A percentile compares a stretch with the other conserved stretches of the same genome.
phyloP scores from a whole-genome alignment of 2,113 vertebrate genomes.

The Andinoacara biseriatus region DNA sequence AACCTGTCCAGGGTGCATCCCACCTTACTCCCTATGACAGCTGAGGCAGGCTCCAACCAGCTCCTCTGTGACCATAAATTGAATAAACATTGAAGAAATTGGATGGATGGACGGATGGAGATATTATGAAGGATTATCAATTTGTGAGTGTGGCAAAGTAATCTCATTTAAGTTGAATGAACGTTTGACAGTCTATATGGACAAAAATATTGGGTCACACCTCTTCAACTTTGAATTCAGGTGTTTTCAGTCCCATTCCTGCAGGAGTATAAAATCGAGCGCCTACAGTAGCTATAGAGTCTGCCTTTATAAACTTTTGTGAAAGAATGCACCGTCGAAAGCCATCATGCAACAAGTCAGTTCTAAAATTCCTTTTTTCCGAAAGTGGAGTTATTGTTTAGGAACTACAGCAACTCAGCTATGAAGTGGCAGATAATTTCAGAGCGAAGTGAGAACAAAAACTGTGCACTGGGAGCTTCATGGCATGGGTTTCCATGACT shows the following conservation, averaged over 20 bases:
- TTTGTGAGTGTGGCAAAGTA: background rate
- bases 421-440: background rate
- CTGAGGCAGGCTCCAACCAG: background rate
- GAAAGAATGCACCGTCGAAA: background rate
- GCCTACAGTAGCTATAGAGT: background rate
- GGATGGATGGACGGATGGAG: background rate
- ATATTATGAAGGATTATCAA: background rate
- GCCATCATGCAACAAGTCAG: background rate
- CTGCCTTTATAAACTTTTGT: background rate
- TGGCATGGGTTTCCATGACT: background rate
- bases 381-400: background rate
- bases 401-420: background rate
- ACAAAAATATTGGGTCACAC: too few relatives aligned
- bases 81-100: background rate
- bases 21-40: background rate
- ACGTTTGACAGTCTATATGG: background rate
- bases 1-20: background rate
- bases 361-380: too few relatives aligned
- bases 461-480: fast-evolving
- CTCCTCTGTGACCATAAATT: background rate
- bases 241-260: background rate
- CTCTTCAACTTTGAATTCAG: too few relatives aligned
- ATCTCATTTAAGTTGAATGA: too few relatives aligned
- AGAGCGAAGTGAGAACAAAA: background rate
- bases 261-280: background rate